Evolutionary conservation across 2,797 vertebrate genomes (phyloP), one percentile per base, ranked within the genome.

Genomic region (Esox masquinongy): DNA sequence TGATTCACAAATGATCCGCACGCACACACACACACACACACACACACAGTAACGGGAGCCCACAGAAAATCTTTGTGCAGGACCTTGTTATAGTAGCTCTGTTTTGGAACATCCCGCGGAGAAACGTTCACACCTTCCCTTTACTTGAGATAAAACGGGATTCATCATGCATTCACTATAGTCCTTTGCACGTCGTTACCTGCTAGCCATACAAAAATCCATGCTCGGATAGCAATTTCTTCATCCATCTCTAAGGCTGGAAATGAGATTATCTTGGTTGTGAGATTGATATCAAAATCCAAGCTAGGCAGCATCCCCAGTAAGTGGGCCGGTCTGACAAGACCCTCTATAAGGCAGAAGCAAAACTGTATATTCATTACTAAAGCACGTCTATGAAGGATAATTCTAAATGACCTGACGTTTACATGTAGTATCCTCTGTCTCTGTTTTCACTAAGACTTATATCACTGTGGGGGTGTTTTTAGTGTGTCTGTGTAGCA

Each of bases 61-160:
- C 80, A 81, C 78, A 84, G 77, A 75, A 64, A 77, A 72, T 39
- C 80, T 80, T 85, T 85, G 82, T 66, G 7, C n/a, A 4, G 68
- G 36, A 24, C 39, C 56, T 77, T 70, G 74, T 78, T 71, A 74
- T 77, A 51, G 53, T 2, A 29, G 51, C 31, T 72, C 53, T 39
- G 12, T 72, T 78, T 73, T 50, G 74, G 68, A 80, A 80, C 74
- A 79, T 74, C 72, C 39, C 75, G 80, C 83, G 31, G 63, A 15
- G 63, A 66, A 66, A 67, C 15, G 11, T 61, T 67, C 64, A 34
- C 31, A n/a, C 66, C 5, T 47, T 67, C 24, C 7, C 16, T 24
- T 24, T 66, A 6, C 17, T 34, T 66, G 24, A 14, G 22, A 64
- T 31, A 5, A 68, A 11, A 39, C 17, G 4, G 31, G 34, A 34